Evolutionary conservation across 2,797 vertebrate species (phyloP), one percentile per base, ranked within the genome.

Genomic region (Coluber constrictor): DNA sequence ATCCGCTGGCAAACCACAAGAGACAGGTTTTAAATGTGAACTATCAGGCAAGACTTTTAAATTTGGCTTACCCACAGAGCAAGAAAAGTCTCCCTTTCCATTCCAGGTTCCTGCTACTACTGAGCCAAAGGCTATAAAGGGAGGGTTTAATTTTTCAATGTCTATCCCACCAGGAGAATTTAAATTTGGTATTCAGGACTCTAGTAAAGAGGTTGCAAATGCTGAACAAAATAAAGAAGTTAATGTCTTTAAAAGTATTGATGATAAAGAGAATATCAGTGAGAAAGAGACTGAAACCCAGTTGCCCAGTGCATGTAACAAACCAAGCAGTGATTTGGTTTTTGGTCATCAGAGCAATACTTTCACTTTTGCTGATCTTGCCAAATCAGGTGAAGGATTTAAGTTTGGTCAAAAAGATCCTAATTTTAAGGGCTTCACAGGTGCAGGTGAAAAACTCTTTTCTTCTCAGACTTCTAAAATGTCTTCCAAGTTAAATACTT

Each of bases 301-400:
- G 0, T 88, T 95, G 96, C 96, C 96, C 20, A 96, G 97, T 92
- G 27, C 27, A 1, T 70, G 92, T 90, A 91, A 88, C 87, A 96
- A 97, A 74, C 97, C 96, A 87, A 96, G 90, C 61, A 54, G 18
- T 1, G 93, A 97, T 89, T 96, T 96, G 90, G 90, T 98, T 93
- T 96, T 99, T 95, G 96, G 98, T 43, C 98, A 98, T 0, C 98
- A 98, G 91, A 93, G 96, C 7, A 96, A 96, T 87, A 90, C 96
- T 1, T 98, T 98, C 56, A 98, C 98, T 95, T 99, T 99, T 98
- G 98, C 98, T 57, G 99, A 99, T 79, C 97, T 99, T 97, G 98
- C 99, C 91, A 97, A 98, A 90, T 97, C 96, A 3, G 95, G 94
- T 13, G 98, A 98, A 94, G 97, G 98, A 57, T 99, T 98, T 97